These are phyloP conservation scores for Hipposideros armiger DNA, from an alignment of 2,113 vertebrate genomes.

Conservation along the genomic window DNA sequence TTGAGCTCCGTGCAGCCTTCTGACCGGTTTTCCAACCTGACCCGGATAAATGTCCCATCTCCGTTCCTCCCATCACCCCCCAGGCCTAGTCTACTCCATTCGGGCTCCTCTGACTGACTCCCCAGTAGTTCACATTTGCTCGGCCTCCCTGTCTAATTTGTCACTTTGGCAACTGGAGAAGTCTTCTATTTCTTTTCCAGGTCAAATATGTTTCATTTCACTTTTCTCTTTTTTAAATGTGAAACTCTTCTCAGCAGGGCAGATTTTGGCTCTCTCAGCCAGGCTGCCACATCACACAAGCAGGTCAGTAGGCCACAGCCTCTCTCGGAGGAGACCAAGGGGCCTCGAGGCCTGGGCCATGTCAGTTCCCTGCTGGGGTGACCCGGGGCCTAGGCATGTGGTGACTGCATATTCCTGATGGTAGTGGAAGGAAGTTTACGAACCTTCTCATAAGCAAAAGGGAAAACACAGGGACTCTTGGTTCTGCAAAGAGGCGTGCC, in stretches of 20 bases:
- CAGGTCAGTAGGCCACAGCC: too few species aligned
- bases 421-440: background rate
- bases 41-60: background rate
- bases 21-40: background rate
- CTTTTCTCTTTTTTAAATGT: background rate
- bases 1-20: background rate
- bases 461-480: background rate
- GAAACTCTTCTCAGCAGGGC: background rate
- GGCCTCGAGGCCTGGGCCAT: too few species aligned
- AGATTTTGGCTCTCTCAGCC: background rate
- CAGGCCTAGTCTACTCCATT: background rate
- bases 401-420: background rate
- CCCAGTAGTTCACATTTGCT: background rate
- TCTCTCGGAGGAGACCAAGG: background rate
- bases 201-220: slow-evolving; percentile 48
- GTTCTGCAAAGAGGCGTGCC: background rate
- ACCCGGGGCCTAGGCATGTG: background rate
- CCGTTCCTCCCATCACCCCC: background rate
- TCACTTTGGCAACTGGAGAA: slow-evolving; percentile 7
- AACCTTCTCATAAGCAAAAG: background rate
- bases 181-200: slow-evolving; percentile 45
- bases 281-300: background rate
- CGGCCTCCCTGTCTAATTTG: background rate
- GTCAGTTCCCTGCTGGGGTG: background rate
- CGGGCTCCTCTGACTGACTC: background rate